Percentiles rank a stretch among this genome's conserved stretches.
These are phyloP conservation scores for Panthera leo DNA, from an alignment of 2,113 vertebrate genomes.

Conservation along the genomic window DNA sequence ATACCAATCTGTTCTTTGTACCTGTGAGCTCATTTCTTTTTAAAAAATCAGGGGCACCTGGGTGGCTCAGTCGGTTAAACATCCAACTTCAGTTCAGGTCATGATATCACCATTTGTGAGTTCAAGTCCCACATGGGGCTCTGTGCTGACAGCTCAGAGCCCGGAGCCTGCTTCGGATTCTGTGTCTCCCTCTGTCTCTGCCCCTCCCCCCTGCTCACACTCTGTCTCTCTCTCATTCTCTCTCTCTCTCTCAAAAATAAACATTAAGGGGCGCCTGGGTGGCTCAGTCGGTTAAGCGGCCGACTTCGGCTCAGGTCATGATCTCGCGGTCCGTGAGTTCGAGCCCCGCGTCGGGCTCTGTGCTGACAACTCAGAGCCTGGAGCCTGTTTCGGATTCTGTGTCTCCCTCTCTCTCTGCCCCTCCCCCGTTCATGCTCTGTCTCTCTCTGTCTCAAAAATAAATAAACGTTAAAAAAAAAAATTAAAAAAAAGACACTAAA, in stretches of 20 bases:
- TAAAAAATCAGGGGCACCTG: not conserved
- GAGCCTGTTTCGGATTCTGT: not conserved
- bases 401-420: no score
- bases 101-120: not conserved
- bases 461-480: no score
- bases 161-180: not conserved
- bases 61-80: not conserved
- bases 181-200: not conserved
- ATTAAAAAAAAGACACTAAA: no score
- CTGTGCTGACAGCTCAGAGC: not conserved
- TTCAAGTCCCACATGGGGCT: not conserved
- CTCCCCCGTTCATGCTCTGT: no score
- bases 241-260: not conserved
- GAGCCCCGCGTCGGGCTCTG: not conserved
- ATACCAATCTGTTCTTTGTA: not conserved
- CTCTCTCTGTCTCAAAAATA: no score
- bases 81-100: not conserved
- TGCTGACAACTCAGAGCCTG: not conserved
- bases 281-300: no score
- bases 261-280: no score
- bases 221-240: not conserved
- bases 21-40: not conserved
- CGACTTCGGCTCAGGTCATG: no score
- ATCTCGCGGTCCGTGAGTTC: no score
- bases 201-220: not conserved